Evolutionary conservation across 2,113 vertebrate species (phyloP).

Genomic region (Nothocercus julius): DNA sequence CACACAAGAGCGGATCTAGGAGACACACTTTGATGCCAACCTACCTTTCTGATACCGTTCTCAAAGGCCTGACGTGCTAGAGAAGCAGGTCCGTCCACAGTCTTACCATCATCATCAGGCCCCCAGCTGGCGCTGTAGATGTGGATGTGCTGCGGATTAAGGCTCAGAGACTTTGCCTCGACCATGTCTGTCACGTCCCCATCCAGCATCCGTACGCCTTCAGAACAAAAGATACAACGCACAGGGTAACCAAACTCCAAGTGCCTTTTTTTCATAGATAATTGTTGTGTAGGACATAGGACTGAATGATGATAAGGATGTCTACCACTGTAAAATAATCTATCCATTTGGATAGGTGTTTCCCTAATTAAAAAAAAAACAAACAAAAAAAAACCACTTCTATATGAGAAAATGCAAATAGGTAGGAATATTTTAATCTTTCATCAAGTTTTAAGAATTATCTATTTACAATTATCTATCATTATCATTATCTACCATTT

Average conservation of each 20-base stretch:
- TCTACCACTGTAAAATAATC: background rate
- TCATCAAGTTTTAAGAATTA: background rate
- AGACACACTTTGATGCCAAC: constrained; percentile 20
- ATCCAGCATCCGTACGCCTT: constrained; percentile 97
- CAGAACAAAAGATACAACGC: constrained; percentile 9
- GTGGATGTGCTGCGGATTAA: constrained; percentile 95
- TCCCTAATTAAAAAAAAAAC: no score
- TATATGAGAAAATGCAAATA: no score
- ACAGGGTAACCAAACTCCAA: background rate
- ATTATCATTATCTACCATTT: background rate
- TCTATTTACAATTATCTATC: background rate
- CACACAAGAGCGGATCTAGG: background rate
- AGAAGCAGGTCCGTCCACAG: constrained; percentile 94
- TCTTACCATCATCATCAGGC: constrained; percentile 97
- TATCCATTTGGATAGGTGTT: background rate
- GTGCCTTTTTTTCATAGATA: background rate
- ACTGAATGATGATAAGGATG: background rate
- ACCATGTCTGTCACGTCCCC: constrained; percentile 99
- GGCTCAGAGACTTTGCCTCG: constrained; percentile 94
- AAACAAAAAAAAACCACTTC: no score
- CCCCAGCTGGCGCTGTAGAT: constrained; percentile 99
- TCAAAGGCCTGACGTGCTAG: constrained; percentile 96
- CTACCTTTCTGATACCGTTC: constrained; percentile 94
- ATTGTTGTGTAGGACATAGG: background rate
- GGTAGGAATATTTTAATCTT: background rate